Evolutionary conservation across 1,140 invertebrate species (phyloP).

Genomic region (Drosophila subpulchrella): DNA sequence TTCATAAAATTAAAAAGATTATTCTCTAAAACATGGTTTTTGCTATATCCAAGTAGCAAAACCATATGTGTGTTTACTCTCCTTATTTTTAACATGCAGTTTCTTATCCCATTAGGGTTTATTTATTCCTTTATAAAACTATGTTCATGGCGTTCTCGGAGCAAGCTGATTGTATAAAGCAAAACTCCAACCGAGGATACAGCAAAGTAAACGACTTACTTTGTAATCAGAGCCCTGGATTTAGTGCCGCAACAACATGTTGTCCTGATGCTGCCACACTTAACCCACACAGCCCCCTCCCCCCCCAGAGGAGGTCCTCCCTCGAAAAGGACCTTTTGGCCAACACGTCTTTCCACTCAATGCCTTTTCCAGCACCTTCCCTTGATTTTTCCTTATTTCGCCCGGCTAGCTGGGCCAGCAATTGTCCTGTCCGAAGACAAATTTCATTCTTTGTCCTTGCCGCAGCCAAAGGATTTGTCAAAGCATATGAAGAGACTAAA

Average conservation of each 20-base stretch:
- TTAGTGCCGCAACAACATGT: conserved; percentile 40
- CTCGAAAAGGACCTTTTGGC: conserved; percentile 20
- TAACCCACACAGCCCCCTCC: neutral
- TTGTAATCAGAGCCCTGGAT: conserved; percentile 70
- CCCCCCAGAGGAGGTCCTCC: too few species aligned
- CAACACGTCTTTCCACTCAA: conserved; percentile 23
- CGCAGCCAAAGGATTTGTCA: conserved; percentile 53
- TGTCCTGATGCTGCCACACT: conserved; percentile 34
- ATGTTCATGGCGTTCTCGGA: conserved; percentile 7
- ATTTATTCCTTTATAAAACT: neutral
- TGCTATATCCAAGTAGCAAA: too few species aligned
- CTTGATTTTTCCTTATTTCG: conserved; percentile 3
- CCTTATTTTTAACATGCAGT: neutral
- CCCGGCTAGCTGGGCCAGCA: conserved; percentile 2
- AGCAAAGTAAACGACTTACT: conserved; percentile 68
- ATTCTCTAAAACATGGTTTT: too few species aligned
- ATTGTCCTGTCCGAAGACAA: conserved; percentile 47
- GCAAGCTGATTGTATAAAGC: conserved; percentile 68
- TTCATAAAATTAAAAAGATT: too few species aligned
- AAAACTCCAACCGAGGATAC: conserved; percentile 36
- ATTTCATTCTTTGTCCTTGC: conserved; percentile 48
- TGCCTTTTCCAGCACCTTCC: conserved; percentile 1
- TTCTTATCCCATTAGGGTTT: neutral
- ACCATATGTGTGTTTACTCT: neutral
- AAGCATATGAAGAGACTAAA: conserved; percentile 56